phyloP scores from a whole-genome alignment of 2,113 vertebrate genomes.

The Cricetomys ansorgei region DNA sequence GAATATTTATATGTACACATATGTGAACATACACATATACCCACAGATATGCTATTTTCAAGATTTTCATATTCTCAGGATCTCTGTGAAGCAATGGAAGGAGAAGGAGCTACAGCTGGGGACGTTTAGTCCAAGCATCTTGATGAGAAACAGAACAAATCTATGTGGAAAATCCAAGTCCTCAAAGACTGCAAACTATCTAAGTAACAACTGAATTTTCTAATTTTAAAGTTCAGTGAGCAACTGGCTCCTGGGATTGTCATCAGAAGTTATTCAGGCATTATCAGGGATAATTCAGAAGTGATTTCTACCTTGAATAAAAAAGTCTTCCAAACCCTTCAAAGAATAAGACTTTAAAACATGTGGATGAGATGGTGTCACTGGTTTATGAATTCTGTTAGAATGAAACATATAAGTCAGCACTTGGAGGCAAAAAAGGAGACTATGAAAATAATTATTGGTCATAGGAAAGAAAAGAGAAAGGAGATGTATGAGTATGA shows the following conservation, averaged over 20 bases:
- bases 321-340: background rate
- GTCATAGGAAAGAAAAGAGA: background rate
- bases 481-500: background rate
- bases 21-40: background rate
- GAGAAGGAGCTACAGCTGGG: accelerated
- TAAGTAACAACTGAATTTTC: background rate
- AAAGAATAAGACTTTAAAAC: background rate
- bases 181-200: background rate
- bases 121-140: background rate
- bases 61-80: background rate
- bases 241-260: background rate
- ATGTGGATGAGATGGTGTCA: background rate
- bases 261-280: background rate
- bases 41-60: background rate
- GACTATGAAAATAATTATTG: background rate
- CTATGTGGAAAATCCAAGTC: background rate
- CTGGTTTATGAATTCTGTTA: background rate
- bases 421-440: background rate
- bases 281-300: background rate
- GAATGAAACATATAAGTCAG: background rate
- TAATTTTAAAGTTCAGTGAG: background rate
- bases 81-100: background rate
- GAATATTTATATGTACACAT: background rate
- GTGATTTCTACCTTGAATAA: background rate
- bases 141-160: background rate